Evolutionary conservation across 2,888 invertebrate genomes (phyloP), one percentile per base, ranked within the genome.

Genomic region (Diaprepes abbreviatus): DNA sequence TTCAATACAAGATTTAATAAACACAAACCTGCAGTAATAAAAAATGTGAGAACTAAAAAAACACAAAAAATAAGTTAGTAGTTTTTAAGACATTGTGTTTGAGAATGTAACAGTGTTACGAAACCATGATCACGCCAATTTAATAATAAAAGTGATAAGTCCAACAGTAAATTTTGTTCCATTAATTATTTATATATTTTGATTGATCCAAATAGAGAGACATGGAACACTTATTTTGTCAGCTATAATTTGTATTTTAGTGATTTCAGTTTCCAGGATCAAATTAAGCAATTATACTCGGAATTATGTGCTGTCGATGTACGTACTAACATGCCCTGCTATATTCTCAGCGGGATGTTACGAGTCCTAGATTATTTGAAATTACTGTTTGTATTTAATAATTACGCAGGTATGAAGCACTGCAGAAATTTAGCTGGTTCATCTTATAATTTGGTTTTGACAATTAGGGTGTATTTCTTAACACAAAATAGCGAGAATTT

Each of bases 371-470:
- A 50, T 50, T 50, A 50, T 50, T 50, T 50, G 48, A 28, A 50
- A 50, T 50, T 50, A 28, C 28, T 28, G 16, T 28, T 50, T 50
- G 48, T 28, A 28, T 50, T 50, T 50, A 28, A 50, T 50, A 50
- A 50, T 50, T 31, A 21, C 14, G 48, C 48, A 50, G 48, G 48
- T 50, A 31, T 50, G 28, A 21, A 28, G 14, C 28, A 50, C 28
- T 24, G 45, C 45, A 16, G 28, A 2, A 50, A 28, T 21, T 10
- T 50, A 50, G 28, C 28, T 50, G 16, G 14, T 24, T 50, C 24
- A 24, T 24, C 12, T 6, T 24, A n/a, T 45, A 28, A 28, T 50
- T 16, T 5, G 38, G 10, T 43, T 14, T 35, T 35, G 35, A 3
- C 6, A 35, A 2, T 4, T 24, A 5, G 24, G 5, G 5, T 24